Percentiles rank a stretch among this genome's conserved stretches.
Evolutionary conservation across 1,140 invertebrate species (phyloP).

Genomic region (Armadillidium nasatum): DNA sequence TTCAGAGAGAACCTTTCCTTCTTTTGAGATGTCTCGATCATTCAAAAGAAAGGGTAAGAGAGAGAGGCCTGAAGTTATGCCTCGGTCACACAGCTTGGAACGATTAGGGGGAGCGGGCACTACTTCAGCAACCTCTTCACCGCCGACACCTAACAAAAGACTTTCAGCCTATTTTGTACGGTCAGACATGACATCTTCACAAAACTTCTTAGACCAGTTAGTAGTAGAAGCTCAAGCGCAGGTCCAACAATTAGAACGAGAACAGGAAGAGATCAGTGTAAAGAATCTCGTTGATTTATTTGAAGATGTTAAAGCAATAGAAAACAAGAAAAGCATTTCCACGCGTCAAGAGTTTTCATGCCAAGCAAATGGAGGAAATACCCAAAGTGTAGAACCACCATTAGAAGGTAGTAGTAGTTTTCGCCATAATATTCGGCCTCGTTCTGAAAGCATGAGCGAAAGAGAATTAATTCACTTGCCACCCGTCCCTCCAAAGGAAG

Average conservation of each 20-base stretch:
- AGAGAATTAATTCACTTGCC: slow-evolving; percentile 28
- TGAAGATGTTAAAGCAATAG: slow-evolving; percentile 21
- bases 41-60: slow-evolving; percentile 32
- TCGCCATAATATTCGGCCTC: slow-evolving; percentile 35
- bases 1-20: neutral
- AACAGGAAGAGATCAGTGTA: slow-evolving; percentile 40
- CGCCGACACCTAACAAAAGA: neutral
- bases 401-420: slow-evolving; percentile 20
- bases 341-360: neutral
- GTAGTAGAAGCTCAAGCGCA: slow-evolving; percentile 29
- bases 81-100: slow-evolving; percentile 40
- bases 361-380: too few species aligned
- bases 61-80: slow-evolving; percentile 20
- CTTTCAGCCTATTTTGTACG: neutral
- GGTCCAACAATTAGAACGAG: slow-evolving; percentile 19
- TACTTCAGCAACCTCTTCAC: slow-evolving; percentile 37
- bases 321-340: neutral
- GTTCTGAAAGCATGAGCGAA: slow-evolving; percentile 39
- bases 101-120: slow-evolving; percentile 21
- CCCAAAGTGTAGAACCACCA: neutral
- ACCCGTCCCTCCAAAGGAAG: slow-evolving; percentile 44
- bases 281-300: slow-evolving; percentile 41
- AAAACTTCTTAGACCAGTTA: slow-evolving; percentile 31
- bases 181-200: slow-evolving; percentile 2
- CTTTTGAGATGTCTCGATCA: slow-evolving; percentile 25